phyloP scores from a whole-genome alignment of 2,888 invertebrate species.

The Hypolimnas misippus region DNA sequence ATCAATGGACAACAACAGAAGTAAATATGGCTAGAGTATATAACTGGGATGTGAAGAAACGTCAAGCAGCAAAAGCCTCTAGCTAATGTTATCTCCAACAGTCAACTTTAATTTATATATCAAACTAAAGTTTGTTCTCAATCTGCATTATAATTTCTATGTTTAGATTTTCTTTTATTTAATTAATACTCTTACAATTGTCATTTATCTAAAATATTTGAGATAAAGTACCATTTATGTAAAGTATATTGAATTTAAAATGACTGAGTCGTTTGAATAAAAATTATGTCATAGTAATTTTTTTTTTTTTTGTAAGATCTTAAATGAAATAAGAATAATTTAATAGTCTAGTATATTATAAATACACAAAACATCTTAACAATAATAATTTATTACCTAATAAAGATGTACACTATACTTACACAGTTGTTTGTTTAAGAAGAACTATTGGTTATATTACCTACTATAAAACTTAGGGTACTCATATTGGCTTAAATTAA shows the following conservation, averaged over 20 bases:
- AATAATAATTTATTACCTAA: not conserved
- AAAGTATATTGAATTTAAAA: not conserved
- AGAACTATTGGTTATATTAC: not conserved
- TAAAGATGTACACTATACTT: not conserved
- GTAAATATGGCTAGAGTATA: conserved; percentile 99
- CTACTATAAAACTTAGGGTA: too few relatives aligned
- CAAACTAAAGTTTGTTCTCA: conserved; percentile 2
- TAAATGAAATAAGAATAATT: not conserved
- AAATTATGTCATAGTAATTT: not conserved
- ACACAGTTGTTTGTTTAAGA: not conserved
- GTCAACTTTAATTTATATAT: not conserved
- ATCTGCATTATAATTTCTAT: conserved; percentile 1
- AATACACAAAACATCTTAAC: not conserved
- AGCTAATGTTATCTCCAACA: conserved; percentile 51
- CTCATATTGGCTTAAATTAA: too few relatives aligned
- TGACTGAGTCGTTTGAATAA: not conserved
- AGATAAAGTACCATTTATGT: not conserved
- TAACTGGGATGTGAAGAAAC: conserved; percentile 98
- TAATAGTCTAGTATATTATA: not conserved
- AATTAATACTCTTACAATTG: not conserved
- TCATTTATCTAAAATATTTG: conserved; percentile 1
- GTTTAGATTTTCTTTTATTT: not conserved
- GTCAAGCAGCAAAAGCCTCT: conserved; percentile 88
- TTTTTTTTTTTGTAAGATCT: not conserved
- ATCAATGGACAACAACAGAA: conserved; percentile 99